Percentiles rank a stretch among this genome's conserved stretches.
Conservation (phyloP, 1,140 invertebrate genomes). For the Thereuonema tuberculata region DNA sequence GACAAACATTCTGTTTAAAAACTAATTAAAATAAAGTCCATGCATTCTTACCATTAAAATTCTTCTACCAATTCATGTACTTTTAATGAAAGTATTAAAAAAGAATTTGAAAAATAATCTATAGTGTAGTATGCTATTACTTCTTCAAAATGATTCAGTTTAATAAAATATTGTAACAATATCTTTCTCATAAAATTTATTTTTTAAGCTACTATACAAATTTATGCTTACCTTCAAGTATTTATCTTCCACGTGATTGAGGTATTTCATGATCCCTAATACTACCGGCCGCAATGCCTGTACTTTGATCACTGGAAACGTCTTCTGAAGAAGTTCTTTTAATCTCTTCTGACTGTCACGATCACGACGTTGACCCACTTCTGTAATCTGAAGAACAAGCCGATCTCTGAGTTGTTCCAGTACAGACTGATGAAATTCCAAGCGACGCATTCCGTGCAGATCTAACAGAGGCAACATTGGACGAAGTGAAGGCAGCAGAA, state of each 20-base stretch:
- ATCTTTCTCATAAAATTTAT: too few species aligned
- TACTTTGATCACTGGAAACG: slow-evolving; percentile 82
- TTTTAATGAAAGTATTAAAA: too few species aligned
- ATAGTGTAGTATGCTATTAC: too few species aligned
- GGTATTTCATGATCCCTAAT: slow-evolving; percentile 85
- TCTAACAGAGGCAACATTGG: slow-evolving; percentile 90
- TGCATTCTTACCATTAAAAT: too few species aligned
- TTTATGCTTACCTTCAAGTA: too few species aligned
- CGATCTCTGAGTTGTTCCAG: slow-evolving; percentile 86
- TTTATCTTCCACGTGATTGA: slow-evolving; percentile 84
- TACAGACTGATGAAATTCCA: slow-evolving; percentile 91
- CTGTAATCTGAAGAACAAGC: slow-evolving; percentile 72
- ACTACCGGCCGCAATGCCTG: slow-evolving; percentile 88
- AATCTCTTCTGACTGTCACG: slow-evolving; percentile 70
- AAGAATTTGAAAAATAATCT: too few species aligned
- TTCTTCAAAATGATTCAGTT: too few species aligned
- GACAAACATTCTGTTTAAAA: too few species aligned
- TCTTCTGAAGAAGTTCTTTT: slow-evolving; percentile 80
- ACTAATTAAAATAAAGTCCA: too few species aligned
- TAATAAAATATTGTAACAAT: too few species aligned
- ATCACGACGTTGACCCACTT: slow-evolving; percentile 60
- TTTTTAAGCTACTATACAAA: too few species aligned
- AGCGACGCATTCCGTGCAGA: slow-evolving; percentile 73
- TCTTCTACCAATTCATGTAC: too few species aligned
- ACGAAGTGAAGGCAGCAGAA: slow-evolving; percentile 75